phyloP scores from a whole-genome alignment of 2,888 invertebrate genomes.

The Drosophila flavopinicola region DNA sequence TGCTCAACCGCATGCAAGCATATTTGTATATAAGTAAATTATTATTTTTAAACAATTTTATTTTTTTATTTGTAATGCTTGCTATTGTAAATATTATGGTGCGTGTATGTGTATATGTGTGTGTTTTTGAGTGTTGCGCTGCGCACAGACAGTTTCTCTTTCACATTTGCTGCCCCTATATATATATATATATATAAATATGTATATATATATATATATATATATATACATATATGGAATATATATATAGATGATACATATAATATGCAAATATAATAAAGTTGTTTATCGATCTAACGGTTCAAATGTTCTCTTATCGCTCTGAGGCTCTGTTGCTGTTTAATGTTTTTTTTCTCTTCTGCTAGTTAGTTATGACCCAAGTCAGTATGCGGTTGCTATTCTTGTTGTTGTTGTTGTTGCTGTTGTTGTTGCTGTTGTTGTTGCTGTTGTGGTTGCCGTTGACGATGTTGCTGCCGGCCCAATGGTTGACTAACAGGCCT shows the following conservation, averaged over 20 bases:
- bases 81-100: constrained; percentile 42
- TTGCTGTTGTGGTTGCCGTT: constrained; percentile 34
- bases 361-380: constrained; percentile 54
- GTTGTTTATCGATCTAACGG: constrained; percentile 30
- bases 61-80: constrained; percentile 41
- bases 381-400: no score
- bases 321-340: constrained; percentile 26
- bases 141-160: constrained; percentile 78
- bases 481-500: constrained; percentile 44
- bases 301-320: constrained; percentile 34
- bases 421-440: constrained; percentile 39
- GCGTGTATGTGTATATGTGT: constrained; percentile 10
- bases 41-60: constrained; percentile 49
- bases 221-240: constrained; percentile 19
- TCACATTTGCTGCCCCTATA: constrained; percentile 71
- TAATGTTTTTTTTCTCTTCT: constrained; percentile 4
- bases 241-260: constrained; percentile 10
- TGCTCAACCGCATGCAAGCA: constrained; percentile 37
- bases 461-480: constrained; percentile 39
- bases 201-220: constrained; percentile 33
- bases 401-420: no score
- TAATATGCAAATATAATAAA: constrained; percentile 49
- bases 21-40: constrained; percentile 27
- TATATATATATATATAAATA: constrained; percentile 45
- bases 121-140: constrained; percentile 56